A percentile compares a stretch with the other conserved stretches of the same genome.
These are phyloP conservation scores for Riparia riparia DNA, from an alignment of 2,113 vertebrate species.

Conservation along the genomic window DNA sequence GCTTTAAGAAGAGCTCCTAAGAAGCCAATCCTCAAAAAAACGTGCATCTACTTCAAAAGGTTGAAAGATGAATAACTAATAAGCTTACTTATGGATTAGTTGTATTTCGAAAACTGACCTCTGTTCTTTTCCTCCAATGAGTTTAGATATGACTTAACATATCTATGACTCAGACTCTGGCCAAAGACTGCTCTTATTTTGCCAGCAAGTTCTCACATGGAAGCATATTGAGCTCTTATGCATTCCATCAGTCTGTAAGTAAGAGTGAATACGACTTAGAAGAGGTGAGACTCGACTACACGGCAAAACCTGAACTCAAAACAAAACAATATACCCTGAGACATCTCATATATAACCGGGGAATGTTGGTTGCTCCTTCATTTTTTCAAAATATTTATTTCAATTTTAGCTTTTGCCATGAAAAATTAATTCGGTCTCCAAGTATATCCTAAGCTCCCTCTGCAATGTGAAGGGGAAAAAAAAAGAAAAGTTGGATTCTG, in stretches of 20 bases:
- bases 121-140: neutral
- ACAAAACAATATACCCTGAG: neutral
- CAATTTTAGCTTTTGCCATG: neutral
- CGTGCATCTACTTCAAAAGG: neutral
- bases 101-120: neutral
- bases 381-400: constrained; percentile 6
- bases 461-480: neutral
- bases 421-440: neutral
- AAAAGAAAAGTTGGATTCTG: neutral
- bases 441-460: neutral
- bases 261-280: neutral
- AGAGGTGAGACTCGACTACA: neutral
- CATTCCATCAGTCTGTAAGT: constrained; percentile 2
- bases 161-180: neutral
- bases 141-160: neutral
- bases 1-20: neutral
- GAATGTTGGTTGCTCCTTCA: neutral
- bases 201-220: constrained; percentile 9
- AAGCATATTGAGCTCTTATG: neutral
- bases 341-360: neutral
- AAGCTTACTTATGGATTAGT: neutral
- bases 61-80: neutral
- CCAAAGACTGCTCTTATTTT: neutral
- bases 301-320: neutral
- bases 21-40: neutral